Percentiles rank a stretch among this genome's conserved stretches.
Evolutionary conservation across 2,888 invertebrate genomes (phyloP).

Genomic region (Eudasyphora cyanicolor): DNA sequence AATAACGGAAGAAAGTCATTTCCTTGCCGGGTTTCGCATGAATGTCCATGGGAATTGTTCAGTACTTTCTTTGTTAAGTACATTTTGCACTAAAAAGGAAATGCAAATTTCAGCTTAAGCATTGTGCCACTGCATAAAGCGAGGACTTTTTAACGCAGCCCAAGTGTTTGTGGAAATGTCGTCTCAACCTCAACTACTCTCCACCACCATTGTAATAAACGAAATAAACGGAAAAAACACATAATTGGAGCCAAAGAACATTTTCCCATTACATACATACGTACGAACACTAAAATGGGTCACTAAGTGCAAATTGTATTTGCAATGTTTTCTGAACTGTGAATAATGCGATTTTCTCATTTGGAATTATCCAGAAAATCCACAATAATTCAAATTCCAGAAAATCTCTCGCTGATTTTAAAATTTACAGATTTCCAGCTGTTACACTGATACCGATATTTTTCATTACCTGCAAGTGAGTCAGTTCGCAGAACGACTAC

Average conservation of each 20-base stretch:
- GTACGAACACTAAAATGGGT: too few species aligned
- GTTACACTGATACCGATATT: too few species aligned
- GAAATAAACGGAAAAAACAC: too few species aligned
- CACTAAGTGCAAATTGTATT: too few species aligned
- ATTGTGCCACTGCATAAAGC: neutral
- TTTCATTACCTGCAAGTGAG: too few species aligned
- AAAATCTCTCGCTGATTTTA: too few species aligned
- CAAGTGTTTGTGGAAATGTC: neutral
- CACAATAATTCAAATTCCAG: too few species aligned
- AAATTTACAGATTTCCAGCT: too few species aligned
- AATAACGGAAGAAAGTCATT: constrained; percentile 10
- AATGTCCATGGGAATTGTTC: neutral
- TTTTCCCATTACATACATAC: neutral
- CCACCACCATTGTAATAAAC: neutral
- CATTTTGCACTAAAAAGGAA: neutral
- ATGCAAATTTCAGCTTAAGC: neutral
- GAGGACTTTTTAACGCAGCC: neutral
- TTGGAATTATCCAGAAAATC: too few species aligned
- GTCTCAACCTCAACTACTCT: neutral
- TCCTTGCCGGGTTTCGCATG: neutral
- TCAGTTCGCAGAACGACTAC: too few species aligned
- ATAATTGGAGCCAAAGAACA: constrained; percentile 1
- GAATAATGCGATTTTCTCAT: too few species aligned
- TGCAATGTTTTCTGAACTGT: too few species aligned
- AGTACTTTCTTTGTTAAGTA: neutral